These are phyloP conservation scores for Chaenodraco wilsoni DNA, from an alignment of 2,797 vertebrate genomes.

Conservation along the genomic window DNA sequence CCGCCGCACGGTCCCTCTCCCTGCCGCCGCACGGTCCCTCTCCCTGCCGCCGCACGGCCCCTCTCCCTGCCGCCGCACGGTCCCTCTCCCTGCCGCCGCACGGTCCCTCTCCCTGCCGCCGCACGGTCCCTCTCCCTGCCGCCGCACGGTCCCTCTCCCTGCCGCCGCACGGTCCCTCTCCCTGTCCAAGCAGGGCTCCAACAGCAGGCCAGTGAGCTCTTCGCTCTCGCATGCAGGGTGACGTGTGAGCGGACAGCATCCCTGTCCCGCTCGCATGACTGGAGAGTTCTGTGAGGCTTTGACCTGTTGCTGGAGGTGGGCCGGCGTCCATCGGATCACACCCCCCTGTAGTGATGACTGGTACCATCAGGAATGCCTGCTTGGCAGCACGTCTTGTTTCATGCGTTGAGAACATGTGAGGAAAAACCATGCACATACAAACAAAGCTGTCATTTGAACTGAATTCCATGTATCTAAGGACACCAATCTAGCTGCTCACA, in stretches of 20 bases:
- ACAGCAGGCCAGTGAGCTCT: constrained; percentile 45
- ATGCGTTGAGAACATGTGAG: constrained; percentile 20
- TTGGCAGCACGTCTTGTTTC: constrained; percentile 31
- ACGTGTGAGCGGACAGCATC: constrained; percentile 55
- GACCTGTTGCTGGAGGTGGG: constrained; percentile 53
- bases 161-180: too few species aligned
- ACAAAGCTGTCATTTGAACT: constrained; percentile 33
- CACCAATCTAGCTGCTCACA: constrained; percentile 21
- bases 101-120: too few species aligned
- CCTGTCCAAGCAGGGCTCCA: constrained; percentile 56
- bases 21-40: too few species aligned
- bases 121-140: too few species aligned
- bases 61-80: too few species aligned
- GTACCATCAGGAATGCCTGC: constrained; percentile 44
- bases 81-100: too few species aligned
- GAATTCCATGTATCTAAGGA: constrained; percentile 21
- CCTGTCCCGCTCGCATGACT: constrained; percentile 39
- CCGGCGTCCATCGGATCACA: constrained; percentile 37
- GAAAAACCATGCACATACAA: constrained; percentile 7
- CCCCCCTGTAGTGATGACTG: constrained; percentile 60
- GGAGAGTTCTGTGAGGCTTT: constrained; percentile 47
- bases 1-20: too few species aligned
- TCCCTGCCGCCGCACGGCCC: too few species aligned
- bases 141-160: too few species aligned
- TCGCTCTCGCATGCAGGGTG: constrained; percentile 64